A percentile compares a stretch with the other conserved stretches of the same genome.
phyloP scores from a whole-genome alignment of 1,140 invertebrate species.

The Aculops lycopersici region DNA sequence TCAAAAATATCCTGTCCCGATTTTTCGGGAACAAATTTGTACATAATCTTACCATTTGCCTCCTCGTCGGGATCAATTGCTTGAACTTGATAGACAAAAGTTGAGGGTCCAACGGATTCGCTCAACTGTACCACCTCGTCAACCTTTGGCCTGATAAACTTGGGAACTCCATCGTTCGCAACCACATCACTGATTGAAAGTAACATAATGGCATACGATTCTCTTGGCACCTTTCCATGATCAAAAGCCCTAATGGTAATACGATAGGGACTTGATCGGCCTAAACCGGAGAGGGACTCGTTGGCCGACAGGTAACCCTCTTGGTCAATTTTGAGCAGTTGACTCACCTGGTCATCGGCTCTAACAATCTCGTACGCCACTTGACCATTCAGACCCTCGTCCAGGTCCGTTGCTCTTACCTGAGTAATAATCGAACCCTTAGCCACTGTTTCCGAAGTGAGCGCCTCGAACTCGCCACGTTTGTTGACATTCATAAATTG shows the following conservation, averaged over 20 bases:
- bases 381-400: slow-evolving; percentile 12
- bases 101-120: slow-evolving; percentile 19
- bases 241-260: slow-evolving; percentile 33
- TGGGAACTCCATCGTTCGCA: slow-evolving; percentile 43
- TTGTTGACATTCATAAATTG: slow-evolving; percentile 10
- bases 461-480: slow-evolving; percentile 14
- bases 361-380: slow-evolving; percentile 10
- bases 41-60: slow-evolving; percentile 33
- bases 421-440: slow-evolving; percentile 13
- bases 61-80: slow-evolving; percentile 21
- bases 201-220: slow-evolving; percentile 25
- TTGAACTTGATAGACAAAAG: slow-evolving; percentile 13
- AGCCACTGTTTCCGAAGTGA: slow-evolving; percentile 16
- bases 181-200: slow-evolving; percentile 45
- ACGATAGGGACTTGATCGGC: slow-evolving; percentile 34
- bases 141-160: slow-evolving; percentile 30
- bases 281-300: slow-evolving; percentile 32
- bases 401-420: slow-evolving; percentile 13
- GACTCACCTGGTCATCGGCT: neutral
- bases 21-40: slow-evolving; percentile 27
- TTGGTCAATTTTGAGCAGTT: neutral
- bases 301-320: slow-evolving; percentile 28
- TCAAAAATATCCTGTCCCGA: slow-evolving; percentile 8
- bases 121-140: slow-evolving; percentile 34
- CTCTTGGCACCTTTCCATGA: slow-evolving; percentile 25